phyloP scores from a whole-genome alignment of 2,797 vertebrate genomes.

The Catamblyrhynchus diadema region DNA sequence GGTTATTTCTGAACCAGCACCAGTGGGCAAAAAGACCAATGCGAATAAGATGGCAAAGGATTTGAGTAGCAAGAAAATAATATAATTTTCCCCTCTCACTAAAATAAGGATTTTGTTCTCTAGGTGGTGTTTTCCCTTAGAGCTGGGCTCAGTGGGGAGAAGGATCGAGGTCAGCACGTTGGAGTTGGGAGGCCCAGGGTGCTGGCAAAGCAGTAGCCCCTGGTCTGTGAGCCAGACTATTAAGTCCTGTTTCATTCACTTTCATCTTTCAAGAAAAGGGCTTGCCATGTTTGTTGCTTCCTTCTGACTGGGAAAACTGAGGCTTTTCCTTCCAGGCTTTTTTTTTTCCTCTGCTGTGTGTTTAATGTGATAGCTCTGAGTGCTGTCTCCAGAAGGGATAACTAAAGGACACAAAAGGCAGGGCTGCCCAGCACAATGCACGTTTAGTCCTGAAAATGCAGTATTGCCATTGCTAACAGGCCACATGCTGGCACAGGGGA shows the following conservation, averaged over 20 bases:
- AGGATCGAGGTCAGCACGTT: fast-evolving
- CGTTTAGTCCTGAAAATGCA: background rate
- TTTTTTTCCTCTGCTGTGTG: fast-evolving
- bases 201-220: background rate
- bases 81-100: fast-evolving
- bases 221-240: background rate
- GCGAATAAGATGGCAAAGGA: background rate
- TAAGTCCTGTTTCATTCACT: background rate
- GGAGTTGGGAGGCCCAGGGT: fast-evolving
- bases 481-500: background rate
- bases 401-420: background rate
- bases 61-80: background rate
- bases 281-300: background rate
- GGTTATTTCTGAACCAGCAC: background rate
- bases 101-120: background rate
- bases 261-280: background rate
- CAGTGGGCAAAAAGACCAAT: background rate
- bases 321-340: background rate
- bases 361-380: background rate
- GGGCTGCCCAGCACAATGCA: background rate
- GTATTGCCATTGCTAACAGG: background rate
- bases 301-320: background rate
- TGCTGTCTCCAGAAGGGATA: background rate
- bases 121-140: background rate
- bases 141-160: background rate